Base-by-base conservation (phyloP, 2,888 invertebrate species). In the Caenorhabditis panamensis region DNA sequence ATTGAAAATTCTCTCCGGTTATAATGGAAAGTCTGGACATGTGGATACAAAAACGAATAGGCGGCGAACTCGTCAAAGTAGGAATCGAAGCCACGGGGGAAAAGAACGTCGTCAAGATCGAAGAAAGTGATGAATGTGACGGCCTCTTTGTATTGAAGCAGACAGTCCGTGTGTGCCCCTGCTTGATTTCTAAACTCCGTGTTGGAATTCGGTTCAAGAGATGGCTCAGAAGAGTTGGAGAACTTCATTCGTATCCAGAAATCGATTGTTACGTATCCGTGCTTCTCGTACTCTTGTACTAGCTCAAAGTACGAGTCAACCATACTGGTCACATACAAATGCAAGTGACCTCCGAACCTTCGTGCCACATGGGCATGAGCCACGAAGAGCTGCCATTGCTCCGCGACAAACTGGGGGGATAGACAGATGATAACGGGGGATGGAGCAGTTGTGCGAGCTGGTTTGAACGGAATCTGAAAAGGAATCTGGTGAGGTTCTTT, bases 141-240 rank as follows among this genome's bases (percentile, higher is more conserved):
- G 0, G 68, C 44, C 11, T 68, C 68, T 13, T 68, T 68, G 49
- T 68, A 68, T 24, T 68, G 68, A 1, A 68, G 18, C 1, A 68
- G 31, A 24, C 68, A 68, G 36, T 68, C 68, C 13, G 58, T 68
- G 31, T 68, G 3, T 5, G 82, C 80, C 2, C 79, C 82, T 6
- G 82, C 80, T 47, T 84, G 84, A 36, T 76, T 83, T 26, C 83
- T 54, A 53, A 76, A 83, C 49, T 83, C 83, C n/a, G 77, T 61
- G 53, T 79, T 79, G 4, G 77, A 36, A 24, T 83, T 83, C 18
- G 83, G 83, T 20, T 84, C 68, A 13, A 78, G 54, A 8, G 56
- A 58, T 0, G 78, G 53, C 18, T 47, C 18, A 11, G 56, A 28
- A 20, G 63, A 41, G 22, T 58, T 75, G 5, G n/a, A 22, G 31